Evolutionary conservation across 2,888 invertebrate species (phyloP), one percentile per base, ranked within the genome.

Genomic region (Drosophila melanocephala): DNA sequence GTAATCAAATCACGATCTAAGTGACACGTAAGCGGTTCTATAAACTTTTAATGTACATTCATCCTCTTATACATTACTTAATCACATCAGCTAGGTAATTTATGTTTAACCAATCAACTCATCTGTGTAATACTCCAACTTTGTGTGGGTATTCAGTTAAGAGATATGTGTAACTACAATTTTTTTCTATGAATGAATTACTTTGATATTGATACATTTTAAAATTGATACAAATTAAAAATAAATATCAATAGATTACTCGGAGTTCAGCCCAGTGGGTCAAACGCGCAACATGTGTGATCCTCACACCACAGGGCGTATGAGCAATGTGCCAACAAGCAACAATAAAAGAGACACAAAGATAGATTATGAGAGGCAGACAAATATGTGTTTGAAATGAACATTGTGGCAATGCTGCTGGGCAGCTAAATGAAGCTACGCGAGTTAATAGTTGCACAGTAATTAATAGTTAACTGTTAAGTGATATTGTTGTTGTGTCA

Each of bases 381-480:
- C 28, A 61, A n/a, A 37, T 28, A 26, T 26, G 5, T 47, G 35
- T 14, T 57, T 57, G 52, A 52, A 57, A 57, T 52, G 30, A 33
- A 42, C 55, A 65, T 42, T 76, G 37, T 22, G 4, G 7, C 47
- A 9, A 28, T 47, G 47, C 2, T 52, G 51, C 14, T 22, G 66
- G 68, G 66, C 72, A 70, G 32, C 53, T 50, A 51, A 73, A 68
- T 51, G 30, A 69, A 69, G 53, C 74, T 77, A 66, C 60, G 75
- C 58, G 74, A 71, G 68, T 63, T 81, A 79, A 87, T 83, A 73
- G 81, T 68, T 72, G 68, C 71, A 62, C 30, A 62, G 78, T 87
- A 89, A 87, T 87, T 89, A 87, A 87, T 87, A 83, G 87, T 77
- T 80, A 84, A 83, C 87, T 77, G 76, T 84, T 86, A 72, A 78